Evolutionary conservation across 2,797 vertebrate species (phyloP).

Genomic region (Trachurus trachurus): DNA sequence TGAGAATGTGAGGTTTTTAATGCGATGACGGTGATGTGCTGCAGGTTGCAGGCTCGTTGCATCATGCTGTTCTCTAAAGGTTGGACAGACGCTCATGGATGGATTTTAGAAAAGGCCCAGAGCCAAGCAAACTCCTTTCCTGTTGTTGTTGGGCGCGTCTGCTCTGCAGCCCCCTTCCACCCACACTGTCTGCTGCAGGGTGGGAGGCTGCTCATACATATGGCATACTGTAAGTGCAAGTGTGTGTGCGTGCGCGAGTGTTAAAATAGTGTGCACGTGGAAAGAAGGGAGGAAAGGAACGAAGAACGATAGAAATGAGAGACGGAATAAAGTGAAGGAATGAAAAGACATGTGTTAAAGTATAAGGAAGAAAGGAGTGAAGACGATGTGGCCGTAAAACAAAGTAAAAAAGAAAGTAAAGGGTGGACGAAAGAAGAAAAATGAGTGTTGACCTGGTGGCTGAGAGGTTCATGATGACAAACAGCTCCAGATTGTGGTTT

Average conservation of each 20-base stretch:
- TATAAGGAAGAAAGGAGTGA: neutral
- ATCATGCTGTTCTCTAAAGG: slow-evolving; percentile 69
- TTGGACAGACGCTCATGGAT: slow-evolving; percentile 51
- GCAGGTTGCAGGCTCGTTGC: slow-evolving; percentile 76
- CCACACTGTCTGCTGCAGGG: slow-evolving; percentile 63
- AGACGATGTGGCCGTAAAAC: neutral
- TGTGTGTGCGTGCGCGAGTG: neutral
- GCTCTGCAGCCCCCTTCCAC: slow-evolving; percentile 61
- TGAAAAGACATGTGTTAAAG: neutral
- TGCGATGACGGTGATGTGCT: slow-evolving; percentile 16
- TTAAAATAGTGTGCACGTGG: slow-evolving; percentile 1
- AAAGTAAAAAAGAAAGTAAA: neutral
- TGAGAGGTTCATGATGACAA: neutral
- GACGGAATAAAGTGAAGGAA: neutral
- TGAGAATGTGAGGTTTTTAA: slow-evolving; percentile 28
- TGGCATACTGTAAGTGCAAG: slow-evolving; percentile 21
- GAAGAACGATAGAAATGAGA: neutral
- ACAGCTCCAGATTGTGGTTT: neutral
- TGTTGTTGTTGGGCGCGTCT: slow-evolving; percentile 76
- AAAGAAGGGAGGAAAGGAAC: neutral
- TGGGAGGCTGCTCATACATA: slow-evolving; percentile 51
- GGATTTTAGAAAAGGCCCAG: slow-evolving; percentile 47
- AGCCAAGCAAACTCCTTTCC: slow-evolving; percentile 70
- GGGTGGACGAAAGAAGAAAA: neutral
- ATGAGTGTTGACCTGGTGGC: neutral